phyloP scores from a whole-genome alignment of 2,113 vertebrate species.

The Lagopus muta region DNA sequence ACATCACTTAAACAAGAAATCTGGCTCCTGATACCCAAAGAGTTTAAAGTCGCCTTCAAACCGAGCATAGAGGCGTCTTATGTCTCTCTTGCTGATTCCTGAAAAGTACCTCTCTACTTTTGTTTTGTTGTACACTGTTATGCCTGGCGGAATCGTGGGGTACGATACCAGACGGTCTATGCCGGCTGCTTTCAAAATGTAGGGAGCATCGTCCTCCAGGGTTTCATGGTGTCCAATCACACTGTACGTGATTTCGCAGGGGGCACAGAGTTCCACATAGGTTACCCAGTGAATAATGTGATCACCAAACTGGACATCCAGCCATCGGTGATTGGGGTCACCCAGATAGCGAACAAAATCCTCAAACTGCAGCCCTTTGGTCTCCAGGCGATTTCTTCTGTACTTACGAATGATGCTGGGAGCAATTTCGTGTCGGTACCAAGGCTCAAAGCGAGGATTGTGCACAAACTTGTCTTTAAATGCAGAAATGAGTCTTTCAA shows the following conservation, averaged over 20 bases:
- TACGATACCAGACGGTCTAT: conserved; percentile 90
- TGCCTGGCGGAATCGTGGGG: conserved; percentile 92
- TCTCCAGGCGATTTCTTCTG: conserved; percentile 83
- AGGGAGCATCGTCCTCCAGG: conserved; percentile 89
- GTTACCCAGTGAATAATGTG: conserved; percentile 98
- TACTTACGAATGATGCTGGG: conserved; percentile 95
- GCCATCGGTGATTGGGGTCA: conserved; percentile 85
- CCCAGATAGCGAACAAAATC: conserved; percentile 97
- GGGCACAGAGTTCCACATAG: conserved; percentile 92
- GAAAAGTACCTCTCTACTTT: conserved; percentile 94
- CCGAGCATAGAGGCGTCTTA: conserved; percentile 87
- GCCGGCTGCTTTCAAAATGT: conserved; percentile 89
- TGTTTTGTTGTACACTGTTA: conserved; percentile 92
- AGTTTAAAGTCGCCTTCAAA: conserved; percentile 94
- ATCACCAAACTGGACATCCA: conserved; percentile 93
- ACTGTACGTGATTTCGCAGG: conserved; percentile 91
- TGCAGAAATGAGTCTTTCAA: conserved; percentile 95
- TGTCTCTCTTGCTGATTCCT: conserved; percentile 90
- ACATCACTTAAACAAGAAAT: conserved; percentile 88
- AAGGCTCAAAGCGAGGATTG: conserved; percentile 96
- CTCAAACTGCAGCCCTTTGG: conserved; percentile 91
- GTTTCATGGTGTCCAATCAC: conserved; percentile 96
- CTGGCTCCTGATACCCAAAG: conserved; percentile 91
- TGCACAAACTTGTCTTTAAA: conserved; percentile 99
- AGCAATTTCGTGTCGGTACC: conserved; percentile 97